These are phyloP conservation scores for Rhimphoctona megacephalus DNA, from an alignment of 2,888 invertebrate genomes.

Conservation along the genomic window DNA sequence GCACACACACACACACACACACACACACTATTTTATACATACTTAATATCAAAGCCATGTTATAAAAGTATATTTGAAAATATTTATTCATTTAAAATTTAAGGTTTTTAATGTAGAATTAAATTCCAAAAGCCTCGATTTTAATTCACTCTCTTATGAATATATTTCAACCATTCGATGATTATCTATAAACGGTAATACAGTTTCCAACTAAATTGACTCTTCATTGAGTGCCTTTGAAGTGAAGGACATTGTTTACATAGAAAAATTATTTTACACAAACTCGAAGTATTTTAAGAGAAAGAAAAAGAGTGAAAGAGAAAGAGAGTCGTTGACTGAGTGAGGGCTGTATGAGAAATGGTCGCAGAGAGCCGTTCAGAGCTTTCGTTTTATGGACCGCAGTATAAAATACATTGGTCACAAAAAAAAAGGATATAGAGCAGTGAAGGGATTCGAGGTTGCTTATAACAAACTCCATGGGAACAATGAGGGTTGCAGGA, in stretches of 20 bases:
- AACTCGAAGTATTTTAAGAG: background rate
- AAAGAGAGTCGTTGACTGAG: constrained; percentile 6
- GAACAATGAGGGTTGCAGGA: background rate
- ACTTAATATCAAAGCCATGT: too few relatives aligned
- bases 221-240: constrained; percentile 4
- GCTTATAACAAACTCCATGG: constrained; percentile 45
- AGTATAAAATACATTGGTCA: constrained; percentile 40
- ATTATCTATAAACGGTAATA: background rate
- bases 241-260: background rate
- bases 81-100: background rate
- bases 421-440: constrained; percentile 16
- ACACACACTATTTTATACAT: too few relatives aligned
- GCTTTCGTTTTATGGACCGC: constrained; percentile 40
- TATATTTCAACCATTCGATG: background rate
- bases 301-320: background rate
- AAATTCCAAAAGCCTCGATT: background rate
- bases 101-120: background rate
- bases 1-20: too few relatives aligned
- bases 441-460: constrained; percentile 24
- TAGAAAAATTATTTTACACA: constrained; percentile 12
- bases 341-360: constrained; percentile 14
- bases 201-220: background rate
- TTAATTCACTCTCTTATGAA: background rate
- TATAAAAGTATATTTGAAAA: too few relatives aligned
- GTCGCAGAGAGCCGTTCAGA: constrained; percentile 15